phyloP scores from a whole-genome alignment of 2,888 invertebrate species.

The Stenchaetothrips biformis region DNA sequence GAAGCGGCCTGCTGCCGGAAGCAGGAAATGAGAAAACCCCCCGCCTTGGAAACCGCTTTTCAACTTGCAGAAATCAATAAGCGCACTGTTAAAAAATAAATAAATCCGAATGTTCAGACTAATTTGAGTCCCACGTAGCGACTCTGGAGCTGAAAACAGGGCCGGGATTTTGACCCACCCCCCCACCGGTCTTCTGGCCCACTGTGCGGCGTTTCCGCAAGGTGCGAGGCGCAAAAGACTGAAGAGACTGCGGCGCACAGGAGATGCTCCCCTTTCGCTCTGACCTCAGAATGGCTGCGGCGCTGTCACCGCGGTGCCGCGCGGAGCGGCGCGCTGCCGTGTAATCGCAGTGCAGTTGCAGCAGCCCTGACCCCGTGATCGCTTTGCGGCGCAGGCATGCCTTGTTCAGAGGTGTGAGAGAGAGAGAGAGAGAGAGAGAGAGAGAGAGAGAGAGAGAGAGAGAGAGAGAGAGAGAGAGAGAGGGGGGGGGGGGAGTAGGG shows the following conservation, averaged over 20 bases:
- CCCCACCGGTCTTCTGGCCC: too few species aligned
- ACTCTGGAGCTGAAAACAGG: too few species aligned
- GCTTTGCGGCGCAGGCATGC: background rate
- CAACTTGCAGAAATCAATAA: too few species aligned
- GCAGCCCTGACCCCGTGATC: background rate
- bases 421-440: background rate
- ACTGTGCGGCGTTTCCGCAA: too few species aligned
- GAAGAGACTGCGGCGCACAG: background rate
- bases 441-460: background rate
- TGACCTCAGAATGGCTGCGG: background rate
- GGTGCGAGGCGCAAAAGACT: background rate
- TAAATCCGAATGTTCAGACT: too few species aligned
- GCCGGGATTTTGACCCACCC: too few species aligned
- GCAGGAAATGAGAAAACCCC: too few species aligned
- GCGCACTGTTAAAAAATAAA: too few species aligned
- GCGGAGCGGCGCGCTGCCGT: background rate
- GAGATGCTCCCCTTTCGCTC: background rate
- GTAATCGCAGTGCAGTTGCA: background rate
- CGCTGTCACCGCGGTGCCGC: background rate
- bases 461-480: background rate
- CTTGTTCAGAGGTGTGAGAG: background rate
- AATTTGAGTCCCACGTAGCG: too few species aligned
- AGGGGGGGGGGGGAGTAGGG: too few species aligned
- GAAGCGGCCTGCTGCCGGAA: too few species aligned
- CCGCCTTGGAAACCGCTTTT: too few species aligned